Base-by-base conservation (phyloP, 2,888 invertebrate species). In the Himalopsyche anomala region DNA sequence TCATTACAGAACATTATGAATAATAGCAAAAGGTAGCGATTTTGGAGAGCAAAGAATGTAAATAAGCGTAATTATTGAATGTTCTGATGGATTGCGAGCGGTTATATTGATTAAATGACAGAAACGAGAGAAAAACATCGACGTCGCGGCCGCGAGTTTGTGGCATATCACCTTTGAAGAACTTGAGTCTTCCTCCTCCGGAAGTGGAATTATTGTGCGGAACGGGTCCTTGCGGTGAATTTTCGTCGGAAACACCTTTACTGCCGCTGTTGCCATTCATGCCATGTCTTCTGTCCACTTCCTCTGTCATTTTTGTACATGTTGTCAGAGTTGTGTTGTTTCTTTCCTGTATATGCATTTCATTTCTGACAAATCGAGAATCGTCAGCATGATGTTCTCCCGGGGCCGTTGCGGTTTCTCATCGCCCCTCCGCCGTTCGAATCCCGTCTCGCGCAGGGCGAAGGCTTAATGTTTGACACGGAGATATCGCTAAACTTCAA, bases 201-300 rank as follows among this genome's bases (percentile, higher is more conserved):
- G 89, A 91, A 90, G 89, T 90, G 90, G 89, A 90, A 89, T 87
- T 91, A 90, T 90, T 91, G 91, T 89, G 91, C 91, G 89, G 91
- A 91, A 91, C 91, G 91, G 91, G 91, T 91, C 89, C 91, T 91
- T 56, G 82, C 55, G 69, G 45, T n/a, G 87, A 84, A 83, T 74
- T 83, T 38, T 87, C 87, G 45, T 93, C 93, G 90, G 90, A 91
- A 88, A 91, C 91, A 91, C 91, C 92, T 91, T 93, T 94, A 91
- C 94, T 93, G 91, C 94, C 94, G 93, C 94, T 94, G 93, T 94
- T 95, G 92, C 95, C 95, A 94, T 95, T 95, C 92, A 95, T 94
- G 93, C 95, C 95, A 94, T 95, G 94, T 94, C 94, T 94, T 94
- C 94, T 94, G 94, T 95, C 94, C 93, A 94, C 94, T 94, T 95